Percentiles rank a stretch among this genome's conserved stretches.
These are phyloP conservation scores for Enteromius fasciolatus DNA, from an alignment of 2,797 vertebrate genomes.

Conservation along the genomic window DNA sequence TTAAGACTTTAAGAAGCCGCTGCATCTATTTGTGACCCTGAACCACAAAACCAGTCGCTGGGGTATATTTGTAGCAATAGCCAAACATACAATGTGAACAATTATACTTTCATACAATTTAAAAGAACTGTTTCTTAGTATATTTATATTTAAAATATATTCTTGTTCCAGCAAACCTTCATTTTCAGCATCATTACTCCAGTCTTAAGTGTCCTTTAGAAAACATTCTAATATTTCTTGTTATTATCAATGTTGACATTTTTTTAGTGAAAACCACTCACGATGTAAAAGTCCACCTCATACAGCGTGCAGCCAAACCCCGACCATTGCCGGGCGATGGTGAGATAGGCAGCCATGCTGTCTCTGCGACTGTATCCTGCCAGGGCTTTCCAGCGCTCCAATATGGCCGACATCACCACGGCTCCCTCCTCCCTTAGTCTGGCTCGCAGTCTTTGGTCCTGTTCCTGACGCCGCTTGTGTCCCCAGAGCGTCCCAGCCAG, in stretches of 20 bases:
- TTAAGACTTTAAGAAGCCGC: not conserved
- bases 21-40: not conserved
- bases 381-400: slow-evolving; percentile 90
- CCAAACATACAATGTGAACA: not conserved
- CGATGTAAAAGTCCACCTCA: slow-evolving; percentile 85
- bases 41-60: too few relatives aligned
- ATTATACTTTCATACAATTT: not conserved
- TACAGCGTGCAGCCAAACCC: slow-evolving; percentile 93
- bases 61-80: too few relatives aligned
- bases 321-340: slow-evolving; percentile 89
- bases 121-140: not conserved
- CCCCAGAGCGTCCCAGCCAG: slow-evolving; percentile 81
- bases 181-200: not conserved
- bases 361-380: slow-evolving; percentile 85
- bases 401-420: slow-evolving; percentile 79
- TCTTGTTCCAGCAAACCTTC: not conserved
- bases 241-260: not conserved
- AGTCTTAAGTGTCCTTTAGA: not conserved
- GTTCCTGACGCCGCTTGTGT: slow-evolving; percentile 79
- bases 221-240: not conserved
- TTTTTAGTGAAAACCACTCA: slow-evolving; percentile 44
- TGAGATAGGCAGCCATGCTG: slow-evolving; percentile 89
- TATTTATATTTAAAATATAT: not conserved
- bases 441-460: slow-evolving; percentile 76
- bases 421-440: slow-evolving; percentile 82